Conservation (phyloP, 2,113 vertebrate species). For the Neotoma lepida region DNA sequence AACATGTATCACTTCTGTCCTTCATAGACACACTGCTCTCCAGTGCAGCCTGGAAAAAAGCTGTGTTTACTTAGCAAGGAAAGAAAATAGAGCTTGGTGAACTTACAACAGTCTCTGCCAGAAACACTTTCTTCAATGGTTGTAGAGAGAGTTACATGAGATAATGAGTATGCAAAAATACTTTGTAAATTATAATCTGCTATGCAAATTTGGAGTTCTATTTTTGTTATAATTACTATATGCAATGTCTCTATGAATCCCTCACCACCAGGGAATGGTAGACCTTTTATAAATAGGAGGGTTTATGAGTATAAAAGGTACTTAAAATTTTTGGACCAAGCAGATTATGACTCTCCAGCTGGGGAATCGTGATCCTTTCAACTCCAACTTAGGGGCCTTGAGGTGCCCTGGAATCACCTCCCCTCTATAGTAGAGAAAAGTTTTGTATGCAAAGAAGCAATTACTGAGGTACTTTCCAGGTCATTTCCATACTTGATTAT, state of each 20-base stretch:
- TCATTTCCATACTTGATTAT: conserved; percentile 67
- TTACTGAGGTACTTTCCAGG: conserved; percentile 16
- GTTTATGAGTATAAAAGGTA: conserved; percentile 34
- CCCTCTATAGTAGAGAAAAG: not conserved
- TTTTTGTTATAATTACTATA: conserved; percentile 73
- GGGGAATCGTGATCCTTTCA: not conserved
- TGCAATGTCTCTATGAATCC: conserved; percentile 52
- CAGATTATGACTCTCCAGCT: conserved; percentile 27
- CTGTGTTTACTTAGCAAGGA: conserved; percentile 28
- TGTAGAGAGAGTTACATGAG: conserved; percentile 49
- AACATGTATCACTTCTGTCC: not conserved
- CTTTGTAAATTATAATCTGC: conserved; percentile 70
- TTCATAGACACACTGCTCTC: not conserved
- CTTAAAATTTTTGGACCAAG: conserved; percentile 55
- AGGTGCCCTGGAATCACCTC: conserved; percentile 19
- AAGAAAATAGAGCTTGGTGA: conserved; percentile 27
- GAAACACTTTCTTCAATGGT: conserved; percentile 57
- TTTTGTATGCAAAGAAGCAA: conserved; percentile 1
- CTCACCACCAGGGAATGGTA: conserved; percentile 61
- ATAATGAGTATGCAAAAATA: conserved; percentile 66
- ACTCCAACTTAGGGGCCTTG: not conserved
- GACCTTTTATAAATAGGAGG: conserved; percentile 44
- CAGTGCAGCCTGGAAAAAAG: not conserved
- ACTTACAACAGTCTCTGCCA: conserved; percentile 45
- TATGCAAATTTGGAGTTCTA: conserved; percentile 61